Base-by-base conservation (phyloP, 92 coral and sea anemone genomes). In the Bergia sp. region DNA sequence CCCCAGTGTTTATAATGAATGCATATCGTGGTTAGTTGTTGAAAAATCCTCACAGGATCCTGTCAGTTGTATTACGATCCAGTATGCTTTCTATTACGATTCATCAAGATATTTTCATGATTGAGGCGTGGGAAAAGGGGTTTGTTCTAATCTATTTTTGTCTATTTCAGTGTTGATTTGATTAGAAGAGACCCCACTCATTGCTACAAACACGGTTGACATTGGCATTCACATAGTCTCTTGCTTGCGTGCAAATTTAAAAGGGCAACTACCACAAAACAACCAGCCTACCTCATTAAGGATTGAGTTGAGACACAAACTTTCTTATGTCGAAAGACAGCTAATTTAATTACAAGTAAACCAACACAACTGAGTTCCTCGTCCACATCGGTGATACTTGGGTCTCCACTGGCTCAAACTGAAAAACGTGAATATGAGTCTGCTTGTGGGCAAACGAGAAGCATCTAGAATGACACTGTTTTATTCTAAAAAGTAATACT, bases 321-420 rank as follows among this genome's bases (percentile, higher is more conserved):
- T 61, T 61, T 61, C 69, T 61, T 18, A 6, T 13, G 49, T 41
- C 45, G 41, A 75, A 37, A 39, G 9, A 75, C 44, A 39, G n/a
- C 13, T 76, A 76, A 76, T 76, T 18, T 23, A 76, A 76, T 76
- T 76, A 76, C 79, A 41, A 73, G 41, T 38, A 20, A 61, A 12
- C 5, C 29, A 29, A 29, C 29, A 29, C 29, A 29, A 29, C 29
- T 16, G 12, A 76, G 45, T 41, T 50, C 16, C 47, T 41, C 79
- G 45, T 41, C 53, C 45, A n/a, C 3, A 76, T 11, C n/a, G 21
- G 23, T 39, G 23, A 50, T 41, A 29, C 8, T 41, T 41, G 40
- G 79, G 29, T 39, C 41, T 76, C 53, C 50, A 40, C 79, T 76
- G 45, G 36, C 37, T n/a, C 7, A 7, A 61, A 61, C 29, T 61